Evolutionary conservation across 2,113 vertebrate genomes (phyloP).

Genomic region (Equus przewalskii): DNA sequence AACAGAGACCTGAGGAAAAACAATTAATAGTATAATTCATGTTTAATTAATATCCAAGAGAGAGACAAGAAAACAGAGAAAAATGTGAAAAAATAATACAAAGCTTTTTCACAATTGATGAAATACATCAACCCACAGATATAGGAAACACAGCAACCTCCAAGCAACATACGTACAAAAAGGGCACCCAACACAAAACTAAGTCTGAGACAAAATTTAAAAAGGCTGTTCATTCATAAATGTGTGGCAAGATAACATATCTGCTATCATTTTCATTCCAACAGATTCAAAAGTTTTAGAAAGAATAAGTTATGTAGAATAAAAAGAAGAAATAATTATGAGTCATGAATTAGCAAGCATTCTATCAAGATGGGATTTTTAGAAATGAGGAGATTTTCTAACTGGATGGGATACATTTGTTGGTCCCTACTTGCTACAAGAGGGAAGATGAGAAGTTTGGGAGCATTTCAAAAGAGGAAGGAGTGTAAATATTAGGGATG

Average conservation of each 20-base stretch:
- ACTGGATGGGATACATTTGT: not conserved
- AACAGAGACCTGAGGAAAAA: not conserved
- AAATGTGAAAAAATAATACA: not conserved
- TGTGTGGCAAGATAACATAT: not conserved
- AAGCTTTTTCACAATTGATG: not conserved
- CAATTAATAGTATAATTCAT: not conserved
- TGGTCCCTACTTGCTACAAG: not conserved
- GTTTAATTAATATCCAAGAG: not conserved
- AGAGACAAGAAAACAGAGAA: not conserved
- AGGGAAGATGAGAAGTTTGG: not conserved
- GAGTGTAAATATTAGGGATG: not conserved
- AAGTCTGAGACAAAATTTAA: not conserved
- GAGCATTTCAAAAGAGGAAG: not conserved
- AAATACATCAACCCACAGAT: not conserved
- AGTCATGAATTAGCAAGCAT: not conserved
- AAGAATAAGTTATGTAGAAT: not conserved
- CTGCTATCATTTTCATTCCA: not conserved
- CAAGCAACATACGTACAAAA: not conserved
- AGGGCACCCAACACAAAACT: not conserved
- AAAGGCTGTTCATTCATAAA: not conserved
- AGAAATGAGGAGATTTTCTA: not conserved
- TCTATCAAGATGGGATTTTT: not conserved
- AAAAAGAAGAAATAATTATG: not conserved
- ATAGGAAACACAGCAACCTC: not conserved
- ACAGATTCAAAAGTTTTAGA: not conserved